Conservation (phyloP, 2,797 vertebrate genomes). For the Fringilla coelebs region DNA sequence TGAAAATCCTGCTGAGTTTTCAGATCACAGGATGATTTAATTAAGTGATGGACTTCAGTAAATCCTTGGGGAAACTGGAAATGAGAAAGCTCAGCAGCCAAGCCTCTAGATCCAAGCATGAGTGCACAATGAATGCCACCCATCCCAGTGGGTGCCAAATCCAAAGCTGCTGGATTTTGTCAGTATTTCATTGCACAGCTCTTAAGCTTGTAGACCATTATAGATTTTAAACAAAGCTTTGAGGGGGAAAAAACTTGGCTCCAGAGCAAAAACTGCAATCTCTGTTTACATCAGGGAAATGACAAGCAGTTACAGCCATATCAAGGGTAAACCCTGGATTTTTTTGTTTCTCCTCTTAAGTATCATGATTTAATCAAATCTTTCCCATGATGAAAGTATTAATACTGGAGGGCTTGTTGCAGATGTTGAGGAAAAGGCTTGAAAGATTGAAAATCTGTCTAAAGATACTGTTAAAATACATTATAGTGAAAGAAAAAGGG, state of each 20-base stretch:
- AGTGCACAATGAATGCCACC: background rate
- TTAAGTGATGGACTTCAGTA: background rate
- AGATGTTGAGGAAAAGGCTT: background rate
- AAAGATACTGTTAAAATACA: background rate
- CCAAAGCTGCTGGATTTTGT: background rate
- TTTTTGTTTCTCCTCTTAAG: background rate
- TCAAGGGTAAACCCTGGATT: background rate
- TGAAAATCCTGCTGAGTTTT: background rate
- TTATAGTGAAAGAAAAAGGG: background rate
- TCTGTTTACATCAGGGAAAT: background rate
- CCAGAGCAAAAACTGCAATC: background rate
- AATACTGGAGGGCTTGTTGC: background rate
- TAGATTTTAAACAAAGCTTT: background rate
- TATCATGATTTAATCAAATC: background rate
- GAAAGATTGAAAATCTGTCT: background rate
- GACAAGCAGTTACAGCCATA: background rate
- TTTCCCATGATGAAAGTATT: background rate
- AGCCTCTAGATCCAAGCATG: background rate
- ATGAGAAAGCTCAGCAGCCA: background rate
- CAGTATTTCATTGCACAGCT: background rate
- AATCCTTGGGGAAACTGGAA: background rate
- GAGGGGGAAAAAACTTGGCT: background rate
- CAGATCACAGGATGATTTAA: background rate
- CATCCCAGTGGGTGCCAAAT: rapidly evolving
- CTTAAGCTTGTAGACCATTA: background rate